These are phyloP conservation scores for Zaprionus lineosus DNA, from an alignment of 2,888 invertebrate species.

Conservation along the genomic window DNA sequence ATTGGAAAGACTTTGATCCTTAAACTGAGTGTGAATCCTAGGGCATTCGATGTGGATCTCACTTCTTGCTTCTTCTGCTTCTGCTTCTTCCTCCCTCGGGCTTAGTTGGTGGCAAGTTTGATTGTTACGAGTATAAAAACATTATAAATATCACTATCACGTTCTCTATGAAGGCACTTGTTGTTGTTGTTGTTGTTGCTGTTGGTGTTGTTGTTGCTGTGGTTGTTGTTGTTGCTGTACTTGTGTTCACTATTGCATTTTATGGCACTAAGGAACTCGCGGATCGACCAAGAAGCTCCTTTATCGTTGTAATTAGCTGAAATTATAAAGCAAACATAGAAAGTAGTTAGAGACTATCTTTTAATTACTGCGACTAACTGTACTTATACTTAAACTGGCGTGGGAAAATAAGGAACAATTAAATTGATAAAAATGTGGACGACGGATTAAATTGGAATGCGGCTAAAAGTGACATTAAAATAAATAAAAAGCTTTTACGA, in stretches of 20 bases:
- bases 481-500: too few relatives aligned
- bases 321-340: too few relatives aligned
- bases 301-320: conserved; percentile 62
- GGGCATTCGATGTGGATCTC: conserved; percentile 24
- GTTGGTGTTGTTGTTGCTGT: conserved; percentile 24
- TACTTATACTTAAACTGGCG: too few relatives aligned
- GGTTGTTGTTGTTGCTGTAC: conserved; percentile 13
- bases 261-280: conserved; percentile 77
- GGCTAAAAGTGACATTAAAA: too few relatives aligned
- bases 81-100: conserved; percentile 3
- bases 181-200: conserved; percentile 36
- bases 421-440: too few relatives aligned
- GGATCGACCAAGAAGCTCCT: conserved; percentile 34
- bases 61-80: conserved; percentile 2
- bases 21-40: conserved; percentile 28
- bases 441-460: too few relatives aligned
- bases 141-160: conserved; percentile 73
- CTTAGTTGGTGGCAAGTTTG: conserved; percentile 45
- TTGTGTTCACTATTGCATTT: conserved; percentile 71
- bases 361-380: too few relatives aligned
- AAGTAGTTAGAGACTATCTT: too few relatives aligned
- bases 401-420: too few relatives aligned
- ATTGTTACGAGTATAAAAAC: conserved; percentile 74
- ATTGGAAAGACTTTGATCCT: conserved; percentile 16
- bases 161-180: conserved; percentile 58